A percentile compares a stretch with the other conserved stretches of the same genome.
phyloP scores from a whole-genome alignment of 2,113 vertebrate genomes.

The Megaptera novaeangliae region DNA sequence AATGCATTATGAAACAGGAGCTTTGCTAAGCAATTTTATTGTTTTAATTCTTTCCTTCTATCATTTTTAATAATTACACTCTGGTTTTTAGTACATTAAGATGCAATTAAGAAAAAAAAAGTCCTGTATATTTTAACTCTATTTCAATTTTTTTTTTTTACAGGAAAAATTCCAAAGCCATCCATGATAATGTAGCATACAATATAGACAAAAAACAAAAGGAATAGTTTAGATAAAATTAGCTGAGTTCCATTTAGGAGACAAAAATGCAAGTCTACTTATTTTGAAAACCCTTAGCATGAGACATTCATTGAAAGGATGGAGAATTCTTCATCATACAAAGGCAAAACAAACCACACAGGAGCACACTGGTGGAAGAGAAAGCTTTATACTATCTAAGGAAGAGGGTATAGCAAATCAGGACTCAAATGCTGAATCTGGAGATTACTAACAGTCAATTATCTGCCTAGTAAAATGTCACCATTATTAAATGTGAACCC shows the following conservation, averaged over 20 bases:
- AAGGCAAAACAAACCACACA: not conserved
- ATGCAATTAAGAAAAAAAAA: conserved; percentile 46
- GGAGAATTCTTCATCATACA: not conserved
- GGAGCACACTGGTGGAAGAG: not conserved
- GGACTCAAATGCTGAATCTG: not conserved
- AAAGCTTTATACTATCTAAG: not conserved
- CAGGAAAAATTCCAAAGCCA: conserved; percentile 1
- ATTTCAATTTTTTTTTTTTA: not conserved
- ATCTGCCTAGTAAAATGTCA: not conserved
- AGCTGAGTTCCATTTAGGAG: not conserved
- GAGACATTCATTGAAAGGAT: not conserved
- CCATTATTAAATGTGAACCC: not conserved
- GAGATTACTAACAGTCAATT: not conserved
- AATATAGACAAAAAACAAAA: not conserved
- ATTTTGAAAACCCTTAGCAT: not conserved
- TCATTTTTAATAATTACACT: conserved; percentile 59
- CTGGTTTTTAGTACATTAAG: conserved; percentile 44
- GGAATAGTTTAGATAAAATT: not conserved
- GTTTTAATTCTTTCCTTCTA: conserved; percentile 50
- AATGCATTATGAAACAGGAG: conserved; percentile 40
- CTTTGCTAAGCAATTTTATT: conserved; percentile 25
- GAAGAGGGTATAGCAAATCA: not conserved
- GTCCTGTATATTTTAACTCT: conserved; percentile 31
- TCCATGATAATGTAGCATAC: not conserved
- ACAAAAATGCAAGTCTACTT: not conserved